Evolutionary conservation across 2,888 invertebrate species (phyloP).

Genomic region (Orthosia gothica): DNA sequence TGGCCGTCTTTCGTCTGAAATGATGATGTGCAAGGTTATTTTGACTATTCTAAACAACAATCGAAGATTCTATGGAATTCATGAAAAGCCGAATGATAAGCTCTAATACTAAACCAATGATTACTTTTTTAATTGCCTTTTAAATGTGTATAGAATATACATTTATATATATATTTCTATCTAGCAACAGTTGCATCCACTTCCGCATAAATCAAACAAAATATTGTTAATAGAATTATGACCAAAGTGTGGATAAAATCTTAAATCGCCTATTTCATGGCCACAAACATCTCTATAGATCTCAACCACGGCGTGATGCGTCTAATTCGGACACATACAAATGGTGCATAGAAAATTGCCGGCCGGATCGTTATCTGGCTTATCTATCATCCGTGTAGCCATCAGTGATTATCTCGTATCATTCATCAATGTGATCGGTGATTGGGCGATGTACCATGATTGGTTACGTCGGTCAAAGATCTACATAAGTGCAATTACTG

Average conservation of each 20-base stretch:
- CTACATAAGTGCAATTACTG: background rate
- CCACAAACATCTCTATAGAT: conserved; percentile 19
- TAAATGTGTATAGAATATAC: too few relatives aligned
- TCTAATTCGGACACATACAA: conserved; percentile 55
- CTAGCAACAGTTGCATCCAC: too few relatives aligned
- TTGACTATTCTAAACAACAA: background rate
- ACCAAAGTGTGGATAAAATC: background rate
- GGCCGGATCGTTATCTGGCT: conserved; percentile 44
- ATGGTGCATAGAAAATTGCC: conserved; percentile 59
- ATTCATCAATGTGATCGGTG: conserved; percentile 68
- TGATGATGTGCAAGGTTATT: too few relatives aligned
- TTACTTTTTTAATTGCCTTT: too few relatives aligned
- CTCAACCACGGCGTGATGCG: conserved; percentile 21
- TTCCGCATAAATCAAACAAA: too few relatives aligned
- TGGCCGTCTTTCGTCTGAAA: too few relatives aligned
- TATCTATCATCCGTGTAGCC: conserved; percentile 57
- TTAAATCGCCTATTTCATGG: background rate
- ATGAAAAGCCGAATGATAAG: too few relatives aligned
- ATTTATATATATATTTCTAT: too few relatives aligned
- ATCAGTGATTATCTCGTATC: conserved; percentile 62
- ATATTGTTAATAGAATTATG: too few relatives aligned
- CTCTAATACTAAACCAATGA: too few relatives aligned
- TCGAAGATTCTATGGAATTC: background rate
- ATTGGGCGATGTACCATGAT: conserved; percentile 19
- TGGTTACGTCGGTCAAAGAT: conserved; percentile 24